These are phyloP conservation scores for Scyliorhinus canicula DNA, from an alignment of 2,797 vertebrate species.

Conservation along the genomic window DNA sequence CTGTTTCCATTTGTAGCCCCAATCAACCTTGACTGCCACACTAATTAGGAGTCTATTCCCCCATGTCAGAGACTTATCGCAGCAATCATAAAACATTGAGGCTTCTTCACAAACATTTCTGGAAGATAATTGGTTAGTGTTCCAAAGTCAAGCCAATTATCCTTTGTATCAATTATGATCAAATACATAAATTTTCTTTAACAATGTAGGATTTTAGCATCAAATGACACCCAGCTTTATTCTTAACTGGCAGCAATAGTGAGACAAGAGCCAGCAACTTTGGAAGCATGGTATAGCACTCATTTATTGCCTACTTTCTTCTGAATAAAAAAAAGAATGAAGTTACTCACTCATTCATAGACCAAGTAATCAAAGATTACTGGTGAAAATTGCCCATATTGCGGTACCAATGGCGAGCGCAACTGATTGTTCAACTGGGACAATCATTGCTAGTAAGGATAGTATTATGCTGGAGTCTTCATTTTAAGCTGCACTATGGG, in stretches of 20 bases:
- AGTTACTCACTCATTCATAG: not conserved
- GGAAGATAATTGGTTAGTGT: conserved; percentile 36
- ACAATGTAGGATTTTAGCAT: conserved; percentile 30
- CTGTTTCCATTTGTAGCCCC: conserved; percentile 37
- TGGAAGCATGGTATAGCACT: not conserved
- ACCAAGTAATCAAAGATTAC: not conserved
- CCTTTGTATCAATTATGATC: conserved; percentile 28
- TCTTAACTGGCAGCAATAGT: not conserved
- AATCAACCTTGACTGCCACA: conserved; percentile 36
- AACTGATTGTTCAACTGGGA: not conserved
- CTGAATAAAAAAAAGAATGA: not conserved
- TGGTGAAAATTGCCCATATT: not conserved
- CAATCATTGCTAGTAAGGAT: not conserved
- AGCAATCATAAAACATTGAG: conserved; percentile 35
- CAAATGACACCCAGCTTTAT: conserved; percentile 14
- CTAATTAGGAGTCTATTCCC: conserved; percentile 37
- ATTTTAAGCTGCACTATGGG: not conserved
- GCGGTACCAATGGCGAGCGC: not conserved
- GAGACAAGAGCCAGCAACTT: not conserved
- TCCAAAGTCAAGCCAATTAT: conserved; percentile 36
- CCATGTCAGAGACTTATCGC: conserved; percentile 35
- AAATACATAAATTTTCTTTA: conserved; percentile 24
- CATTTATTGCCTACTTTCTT: not conserved
- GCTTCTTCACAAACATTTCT: conserved; percentile 36
- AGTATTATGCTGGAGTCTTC: not conserved